A percentile compares a stretch with the other conserved stretches of the same genome.
Conservation (phyloP, 1,140 invertebrate genomes). For the Drosophila parabipectinata region DNA sequence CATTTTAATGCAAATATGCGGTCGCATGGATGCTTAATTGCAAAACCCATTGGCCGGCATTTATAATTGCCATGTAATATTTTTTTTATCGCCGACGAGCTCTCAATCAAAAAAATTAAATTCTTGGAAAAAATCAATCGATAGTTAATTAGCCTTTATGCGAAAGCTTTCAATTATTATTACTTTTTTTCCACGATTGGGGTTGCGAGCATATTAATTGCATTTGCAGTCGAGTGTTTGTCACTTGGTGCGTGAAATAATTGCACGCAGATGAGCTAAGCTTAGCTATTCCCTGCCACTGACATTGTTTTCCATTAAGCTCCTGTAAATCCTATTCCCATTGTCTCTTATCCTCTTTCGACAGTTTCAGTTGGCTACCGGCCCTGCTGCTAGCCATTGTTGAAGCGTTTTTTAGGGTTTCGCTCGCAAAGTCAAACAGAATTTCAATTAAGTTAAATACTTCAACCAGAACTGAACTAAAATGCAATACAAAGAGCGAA, state of each 20-base stretch:
- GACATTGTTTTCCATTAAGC: slow-evolving; percentile 21
- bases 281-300: slow-evolving; percentile 4
- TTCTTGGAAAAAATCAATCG: slow-evolving; percentile 55
- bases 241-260: slow-evolving; percentile 37
- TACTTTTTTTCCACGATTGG: slow-evolving; percentile 7
- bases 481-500: slow-evolving; percentile 42
- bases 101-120: slow-evolving; percentile 6
- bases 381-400: neutral
- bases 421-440: slow-evolving; percentile 46
- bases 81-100: slow-evolving; percentile 17
- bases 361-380: too few relatives aligned
- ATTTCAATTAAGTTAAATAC: slow-evolving; percentile 67
- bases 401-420: slow-evolving; percentile 2
- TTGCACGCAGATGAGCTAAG: slow-evolving; percentile 15
- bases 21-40: slow-evolving; percentile 74
- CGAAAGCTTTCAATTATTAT: slow-evolving; percentile 5
- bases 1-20: slow-evolving; percentile 74
- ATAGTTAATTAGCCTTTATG: slow-evolving; percentile 73
- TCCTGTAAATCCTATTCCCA: slow-evolving; percentile 13
- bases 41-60: slow-evolving; percentile 50
- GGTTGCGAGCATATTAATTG: slow-evolving; percentile 36
- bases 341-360: slow-evolving; percentile 5
- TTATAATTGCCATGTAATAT: slow-evolving; percentile 67
- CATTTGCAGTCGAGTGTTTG: slow-evolving; percentile 39
- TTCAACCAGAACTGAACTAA: slow-evolving; percentile 57